Evolutionary conservation across 2,888 invertebrate species (phyloP).

Genomic region (Lydus trimaculatus): DNA sequence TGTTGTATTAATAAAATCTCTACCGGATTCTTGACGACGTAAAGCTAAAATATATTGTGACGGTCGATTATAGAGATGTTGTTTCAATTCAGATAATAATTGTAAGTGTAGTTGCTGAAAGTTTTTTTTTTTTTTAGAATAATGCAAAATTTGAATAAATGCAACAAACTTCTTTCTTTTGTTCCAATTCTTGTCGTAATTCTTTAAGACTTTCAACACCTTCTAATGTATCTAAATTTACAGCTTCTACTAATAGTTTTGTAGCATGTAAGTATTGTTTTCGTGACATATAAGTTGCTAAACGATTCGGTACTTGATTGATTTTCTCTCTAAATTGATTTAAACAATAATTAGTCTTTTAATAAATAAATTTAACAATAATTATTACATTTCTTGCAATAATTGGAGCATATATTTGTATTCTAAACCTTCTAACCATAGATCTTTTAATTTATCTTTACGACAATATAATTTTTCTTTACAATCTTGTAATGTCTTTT

Average conservation of each 20-base stretch:
- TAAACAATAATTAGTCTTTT: not conserved
- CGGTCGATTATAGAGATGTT: conserved; percentile 70
- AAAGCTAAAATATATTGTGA: conserved; percentile 59
- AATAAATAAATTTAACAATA: conserved; percentile 4
- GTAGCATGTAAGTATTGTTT: conserved; percentile 89
- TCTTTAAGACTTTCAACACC: conserved; percentile 86
- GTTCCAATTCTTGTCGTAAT: conserved; percentile 76
- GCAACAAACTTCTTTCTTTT: conserved; percentile 66
- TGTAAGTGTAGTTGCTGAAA: conserved; percentile 71
- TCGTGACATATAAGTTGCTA: conserved; percentile 70
- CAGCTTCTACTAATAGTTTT: conserved; percentile 77
- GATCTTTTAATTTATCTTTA: conserved; percentile 88
- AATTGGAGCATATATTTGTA: conserved; percentile 90
- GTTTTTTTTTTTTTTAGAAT: conserved; percentile 25
- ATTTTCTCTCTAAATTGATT: conserved; percentile 71
- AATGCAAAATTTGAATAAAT: not conserved
- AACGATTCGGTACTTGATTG: conserved; percentile 74
- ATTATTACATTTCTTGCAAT: conserved; percentile 85
- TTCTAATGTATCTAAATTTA: conserved; percentile 72
- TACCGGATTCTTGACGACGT: conserved; percentile 69
- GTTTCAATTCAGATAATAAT: conserved; percentile 74
- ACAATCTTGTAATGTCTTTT: conserved; percentile 83
- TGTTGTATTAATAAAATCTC: conserved; percentile 59
- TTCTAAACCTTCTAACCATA: conserved; percentile 97
- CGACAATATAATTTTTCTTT: conserved; percentile 87